Evolutionary conservation across 2,888 invertebrate species (phyloP).

Genomic region (Macaria notata): DNA sequence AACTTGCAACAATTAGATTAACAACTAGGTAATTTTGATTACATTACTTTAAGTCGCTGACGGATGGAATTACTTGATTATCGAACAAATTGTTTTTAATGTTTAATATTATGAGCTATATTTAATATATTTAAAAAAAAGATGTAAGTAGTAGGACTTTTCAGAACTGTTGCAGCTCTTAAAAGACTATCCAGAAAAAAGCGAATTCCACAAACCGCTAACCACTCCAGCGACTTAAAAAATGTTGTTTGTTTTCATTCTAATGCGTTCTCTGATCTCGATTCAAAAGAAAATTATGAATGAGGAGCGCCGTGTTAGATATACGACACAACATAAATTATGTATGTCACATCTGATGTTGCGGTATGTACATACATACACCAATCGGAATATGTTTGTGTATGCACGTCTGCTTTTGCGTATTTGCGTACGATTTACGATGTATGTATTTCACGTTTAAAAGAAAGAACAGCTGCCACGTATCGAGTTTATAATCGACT

Average conservation of each 20-base stretch:
- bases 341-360: constrained; percentile 29
- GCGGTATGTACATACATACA: constrained; percentile 23
- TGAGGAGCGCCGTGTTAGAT: constrained; percentile 26
- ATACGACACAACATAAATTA: constrained; percentile 38
- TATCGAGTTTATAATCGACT: constrained; percentile 24
- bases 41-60: too few relatives aligned
- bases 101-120: too few relatives aligned
- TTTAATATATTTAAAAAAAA: too few relatives aligned
- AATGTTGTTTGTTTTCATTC: constrained; percentile 17
- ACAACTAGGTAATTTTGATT: too few relatives aligned
- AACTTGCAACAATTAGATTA: too few relatives aligned
- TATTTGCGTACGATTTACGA: constrained; percentile 38
- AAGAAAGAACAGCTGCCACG: constrained; percentile 26
- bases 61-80: too few relatives aligned
- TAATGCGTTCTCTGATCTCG: constrained; percentile 36
- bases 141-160: too few relatives aligned
- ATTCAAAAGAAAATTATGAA: constrained; percentile 35
- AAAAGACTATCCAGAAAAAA: too few relatives aligned
- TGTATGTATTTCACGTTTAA: constrained; percentile 35
- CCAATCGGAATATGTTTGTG: constrained; percentile 35
- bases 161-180: too few relatives aligned
- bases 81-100: too few relatives aligned
- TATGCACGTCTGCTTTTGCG: constrained; percentile 29
- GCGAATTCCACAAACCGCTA: too few relatives aligned
- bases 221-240: too few relatives aligned